Base-by-base conservation (phyloP, 2,888 invertebrate species). In the Clitarchus hookeri region DNA sequence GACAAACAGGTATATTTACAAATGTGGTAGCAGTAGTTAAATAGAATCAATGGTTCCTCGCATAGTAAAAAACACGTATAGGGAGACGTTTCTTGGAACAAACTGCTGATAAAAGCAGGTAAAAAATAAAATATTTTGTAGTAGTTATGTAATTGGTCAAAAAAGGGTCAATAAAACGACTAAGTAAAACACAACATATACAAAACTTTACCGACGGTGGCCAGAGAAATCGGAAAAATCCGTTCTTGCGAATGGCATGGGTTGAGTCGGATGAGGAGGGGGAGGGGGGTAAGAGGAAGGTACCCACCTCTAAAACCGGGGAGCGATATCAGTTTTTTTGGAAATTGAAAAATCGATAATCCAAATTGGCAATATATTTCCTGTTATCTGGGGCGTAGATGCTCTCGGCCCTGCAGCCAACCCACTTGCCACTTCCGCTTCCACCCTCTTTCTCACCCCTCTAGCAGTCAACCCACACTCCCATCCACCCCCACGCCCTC, bases 301-400 rank as follows among this genome's bases (percentile, higher is more conserved):
- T n/a, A 65, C 6, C 65, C n/a, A 23, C 65, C 65, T 65, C 65
- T 65, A 65, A 65, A 65, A 65, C 65, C 65, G n/a, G 65, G 65
- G 65, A 8, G 65, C 65, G 65, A 65, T 65, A 65, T 65, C 65
- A 11, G 65, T 65, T 65, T 65, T 65, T 65, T 65, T 65, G 65
- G 65, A 65, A 65, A 65, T 65, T 65, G 65, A 65, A 65, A 65
- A 65, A 65, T 65, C 65, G 8, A 65, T 65, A 65, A 65, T 65
- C 65, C 65, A 65, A 65, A 65, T 65, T 65, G 65, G 65, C 65
- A 65, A 65, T 65, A 65, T 65, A 65, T 65, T 65, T 65, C 65
- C 65, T 65, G 65, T 65, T 65, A 65, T 65, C 65, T 65, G 65
- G 65, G 65, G 65, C 65, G 65, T 65, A 65, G 65, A 65, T 65